Evolutionary conservation across 2,113 vertebrate species (phyloP), one percentile per base, ranked within the genome.

Genomic region (Scopus umbretta): DNA sequence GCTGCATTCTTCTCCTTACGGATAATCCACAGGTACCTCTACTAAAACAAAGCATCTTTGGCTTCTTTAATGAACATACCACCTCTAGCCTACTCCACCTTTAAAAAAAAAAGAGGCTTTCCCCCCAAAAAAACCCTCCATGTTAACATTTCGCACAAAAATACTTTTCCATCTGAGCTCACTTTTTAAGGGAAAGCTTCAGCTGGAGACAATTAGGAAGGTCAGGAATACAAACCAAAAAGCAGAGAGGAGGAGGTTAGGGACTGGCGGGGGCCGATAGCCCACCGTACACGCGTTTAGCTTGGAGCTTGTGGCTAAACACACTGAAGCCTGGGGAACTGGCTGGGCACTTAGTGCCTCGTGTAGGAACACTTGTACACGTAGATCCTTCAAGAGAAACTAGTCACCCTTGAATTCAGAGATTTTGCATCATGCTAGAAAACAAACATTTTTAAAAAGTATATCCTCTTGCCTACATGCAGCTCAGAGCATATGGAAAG

Each of bases 351-450:
- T 58, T 9, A 0, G 6, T 5, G 21, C 26, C 38, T 71, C 18
- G 0, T 0, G 1, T 0, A 47, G n/a, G 52, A 86, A 47, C 3
- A 4, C 5, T 7, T 9, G 16, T 25, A 38, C 4, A 27, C 5
- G 21, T 3, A 32, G 53, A 71, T 61, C 34, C 43, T 78, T 55
- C 65, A 34, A 61, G 56, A 74, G 32, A 47, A 63, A 30, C 0
- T 1, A 11, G 43, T 5, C 72, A 70, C 40, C 34, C n/a, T 63
- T 11, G n/a, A 45, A 45, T 56, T 49, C 45, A 49, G 58, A 38
- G 25, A 9, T 56, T 59, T 56, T 52, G 52, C 50, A 30, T 20
- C 16, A 1, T 7, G 25, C 15, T 23, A 72, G 40, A 52, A 67
- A 67, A 53, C 5, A 30, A 22, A 29, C 9, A 11, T 62, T n/a